These are phyloP conservation scores for Oxyruncus cristatus DNA, from an alignment of 2,113 vertebrate genomes.

Conservation along the genomic window DNA sequence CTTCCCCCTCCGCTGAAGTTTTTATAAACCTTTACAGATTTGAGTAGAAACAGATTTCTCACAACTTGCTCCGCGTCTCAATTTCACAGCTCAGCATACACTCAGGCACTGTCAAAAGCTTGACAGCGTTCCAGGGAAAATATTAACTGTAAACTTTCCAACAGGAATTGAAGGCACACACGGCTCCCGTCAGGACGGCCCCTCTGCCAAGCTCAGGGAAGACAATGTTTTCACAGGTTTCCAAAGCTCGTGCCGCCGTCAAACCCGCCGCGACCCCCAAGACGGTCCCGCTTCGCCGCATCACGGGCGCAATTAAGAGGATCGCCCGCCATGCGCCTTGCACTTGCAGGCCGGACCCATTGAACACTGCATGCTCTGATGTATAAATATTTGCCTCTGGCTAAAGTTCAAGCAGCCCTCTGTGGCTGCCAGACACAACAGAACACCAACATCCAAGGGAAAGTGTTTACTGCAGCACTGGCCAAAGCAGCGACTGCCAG, in stretches of 20 bases:
- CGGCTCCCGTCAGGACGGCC: slow-evolving; percentile 59
- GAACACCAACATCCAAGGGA: slow-evolving; percentile 80
- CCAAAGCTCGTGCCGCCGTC: not conserved
- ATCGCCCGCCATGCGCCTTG: slow-evolving; percentile 11
- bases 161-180: slow-evolving; percentile 72
- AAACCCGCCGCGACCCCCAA: not conserved
- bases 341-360: slow-evolving; percentile 74
- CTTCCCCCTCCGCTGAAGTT: slow-evolving; percentile 58
- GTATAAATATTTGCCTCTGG: slow-evolving; percentile 90
- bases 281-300: slow-evolving; percentile 25
- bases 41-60: slow-evolving; percentile 91
- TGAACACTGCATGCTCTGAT: slow-evolving; percentile 80
- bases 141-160: slow-evolving; percentile 88
- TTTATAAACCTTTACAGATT: slow-evolving; percentile 78
- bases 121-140: slow-evolving; percentile 89
- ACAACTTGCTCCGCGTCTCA: slow-evolving; percentile 79
- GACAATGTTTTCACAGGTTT: slow-evolving; percentile 11
- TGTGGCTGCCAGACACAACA: slow-evolving; percentile 84
- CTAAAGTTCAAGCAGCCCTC: slow-evolving; percentile 83
- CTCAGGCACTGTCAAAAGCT: slow-evolving; percentile 83
- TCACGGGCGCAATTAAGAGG: not conserved
- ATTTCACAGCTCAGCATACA: slow-evolving; percentile 82
- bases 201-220: not conserved
- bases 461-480: slow-evolving; percentile 80
- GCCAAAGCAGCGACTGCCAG: slow-evolving; percentile 77